These are phyloP conservation scores for Drosophila yakuba DNA, from an alignment of 1,140 invertebrate species.

Conservation along the genomic window DNA sequence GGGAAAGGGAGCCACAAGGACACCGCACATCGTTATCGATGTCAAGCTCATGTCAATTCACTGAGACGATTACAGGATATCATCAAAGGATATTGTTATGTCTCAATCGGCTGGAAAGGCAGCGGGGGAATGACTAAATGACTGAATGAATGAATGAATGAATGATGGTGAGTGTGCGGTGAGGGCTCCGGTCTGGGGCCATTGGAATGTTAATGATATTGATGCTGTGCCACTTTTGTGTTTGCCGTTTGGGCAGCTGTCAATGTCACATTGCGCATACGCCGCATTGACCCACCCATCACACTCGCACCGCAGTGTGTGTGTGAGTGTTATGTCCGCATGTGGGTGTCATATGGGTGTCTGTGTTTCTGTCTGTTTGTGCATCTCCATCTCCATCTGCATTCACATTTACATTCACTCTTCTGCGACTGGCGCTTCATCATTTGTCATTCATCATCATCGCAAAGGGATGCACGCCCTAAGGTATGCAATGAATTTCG, in stretches of 20 bases:
- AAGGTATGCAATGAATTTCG: conserved; percentile 8
- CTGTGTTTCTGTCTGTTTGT: conserved; percentile 15
- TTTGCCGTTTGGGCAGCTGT: conserved; percentile 55
- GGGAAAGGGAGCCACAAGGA: not conserved
- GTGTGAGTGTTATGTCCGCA: not conserved
- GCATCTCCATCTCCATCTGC: conserved; percentile 31
- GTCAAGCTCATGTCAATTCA: conserved; percentile 81
- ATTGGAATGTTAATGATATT: conserved; percentile 56
- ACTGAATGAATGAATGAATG: not conserved
- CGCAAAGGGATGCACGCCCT: not conserved
- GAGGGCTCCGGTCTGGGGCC: conserved; percentile 8
- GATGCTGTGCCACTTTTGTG: conserved; percentile 45
- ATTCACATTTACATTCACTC: conserved; percentile 31
- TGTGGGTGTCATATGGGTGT: not conserved
- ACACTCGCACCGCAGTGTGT: not conserved
- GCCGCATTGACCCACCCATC: conserved; percentile 61
- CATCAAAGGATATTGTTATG: conserved; percentile 82
- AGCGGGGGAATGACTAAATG: not conserved
- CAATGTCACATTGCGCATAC: conserved; percentile 74
- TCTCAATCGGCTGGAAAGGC: conserved; percentile 61
- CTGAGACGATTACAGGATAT: conserved; percentile 76
- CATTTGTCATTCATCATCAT: conserved; percentile 31
- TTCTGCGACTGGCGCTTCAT: not conserved
- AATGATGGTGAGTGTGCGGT: not conserved
- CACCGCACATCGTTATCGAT: conserved; percentile 67